Base-by-base conservation (phyloP, 2,797 vertebrate genomes). In the Pipistrellus pipistrellus region DNA sequence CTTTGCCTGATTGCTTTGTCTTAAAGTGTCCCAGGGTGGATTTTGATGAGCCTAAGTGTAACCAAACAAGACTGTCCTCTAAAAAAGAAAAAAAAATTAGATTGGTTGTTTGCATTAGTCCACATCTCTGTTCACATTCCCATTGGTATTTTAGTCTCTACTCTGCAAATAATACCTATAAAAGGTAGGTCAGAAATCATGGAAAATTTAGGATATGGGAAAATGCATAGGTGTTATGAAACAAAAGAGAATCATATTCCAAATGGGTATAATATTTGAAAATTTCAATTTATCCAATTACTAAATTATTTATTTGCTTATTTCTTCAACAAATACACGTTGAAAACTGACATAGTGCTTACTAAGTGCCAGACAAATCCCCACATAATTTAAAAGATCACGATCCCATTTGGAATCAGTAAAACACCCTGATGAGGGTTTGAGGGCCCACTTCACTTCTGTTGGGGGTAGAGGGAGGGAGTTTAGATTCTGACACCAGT, bases 231-330 rank as follows among this genome's bases (percentile, higher is more conserved):
- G 18, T 27, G 11, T 1, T 89, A 41, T 85, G 62, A 85, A 59
- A 41, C 27, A 75, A 30, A 76, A 91, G 6, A 85, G 13, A 41
- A 4, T 11, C 21, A 59, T 53, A 57, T 57, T 35, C 15, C 25
- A 88, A 87, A 73, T 27, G n/a, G 3, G 32, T 41, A 87, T 53
- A 72, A 85, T 78, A 32, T 35, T 46, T 46, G 32, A 90, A 96
- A 57, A 55, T 14, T 27, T 62, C 3, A 55, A 57, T 69, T 84
- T 57, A 44, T 51, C 4, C 12, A 84, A 38, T 3, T 6, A 82
- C 35, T 87, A 25, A 80, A 27, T 84, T 83, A 46, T 89, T 66
- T 2, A 68, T 55, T 85, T 12, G n/a, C 53, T 77, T 73, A 85
- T 23, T 14, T 64, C 53, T 68, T 83, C 69, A 80, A 76, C 23